phyloP scores from a whole-genome alignment of 2,113 vertebrate genomes.

The Sus scrofa region DNA sequence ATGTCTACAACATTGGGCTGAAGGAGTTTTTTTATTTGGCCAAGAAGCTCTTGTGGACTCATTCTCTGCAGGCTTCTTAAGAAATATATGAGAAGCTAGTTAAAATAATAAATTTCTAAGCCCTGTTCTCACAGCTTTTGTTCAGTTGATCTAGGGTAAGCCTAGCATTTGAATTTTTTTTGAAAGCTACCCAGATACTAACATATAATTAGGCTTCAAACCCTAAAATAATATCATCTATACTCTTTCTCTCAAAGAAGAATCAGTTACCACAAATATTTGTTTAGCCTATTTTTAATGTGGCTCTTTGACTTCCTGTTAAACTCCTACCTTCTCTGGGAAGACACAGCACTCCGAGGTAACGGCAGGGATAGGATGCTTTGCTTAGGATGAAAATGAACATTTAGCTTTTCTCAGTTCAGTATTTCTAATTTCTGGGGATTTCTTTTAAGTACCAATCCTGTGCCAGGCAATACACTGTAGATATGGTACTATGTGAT shows the following conservation, averaged over 20 bases:
- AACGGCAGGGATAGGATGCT: neutral
- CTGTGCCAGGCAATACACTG: neutral
- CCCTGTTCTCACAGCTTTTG: neutral
- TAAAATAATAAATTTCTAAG: neutral
- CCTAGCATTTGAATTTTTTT: conserved; percentile 23
- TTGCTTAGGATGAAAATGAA: conserved; percentile 32
- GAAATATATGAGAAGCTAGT: neutral
- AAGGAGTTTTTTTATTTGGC: neutral
- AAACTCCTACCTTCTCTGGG: neutral
- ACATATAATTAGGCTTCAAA: neutral
- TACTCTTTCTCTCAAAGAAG: conserved; percentile 7
- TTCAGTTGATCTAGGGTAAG: neutral
- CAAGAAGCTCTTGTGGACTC: neutral
- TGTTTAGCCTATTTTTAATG: neutral
- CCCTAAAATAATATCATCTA: neutral
- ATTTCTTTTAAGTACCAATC: neutral
- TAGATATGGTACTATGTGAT: neutral
- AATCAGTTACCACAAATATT: neutral
- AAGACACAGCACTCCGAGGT: neutral
- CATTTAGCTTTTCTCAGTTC: neutral
- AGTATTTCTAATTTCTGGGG: neutral
- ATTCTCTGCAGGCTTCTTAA: neutral
- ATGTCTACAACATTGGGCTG: neutral
- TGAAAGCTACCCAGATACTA: neutral
- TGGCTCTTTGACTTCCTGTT: conserved; percentile 4